Conservation (phyloP, 2,888 invertebrate genomes). For the Escarpia spicata region DNA sequence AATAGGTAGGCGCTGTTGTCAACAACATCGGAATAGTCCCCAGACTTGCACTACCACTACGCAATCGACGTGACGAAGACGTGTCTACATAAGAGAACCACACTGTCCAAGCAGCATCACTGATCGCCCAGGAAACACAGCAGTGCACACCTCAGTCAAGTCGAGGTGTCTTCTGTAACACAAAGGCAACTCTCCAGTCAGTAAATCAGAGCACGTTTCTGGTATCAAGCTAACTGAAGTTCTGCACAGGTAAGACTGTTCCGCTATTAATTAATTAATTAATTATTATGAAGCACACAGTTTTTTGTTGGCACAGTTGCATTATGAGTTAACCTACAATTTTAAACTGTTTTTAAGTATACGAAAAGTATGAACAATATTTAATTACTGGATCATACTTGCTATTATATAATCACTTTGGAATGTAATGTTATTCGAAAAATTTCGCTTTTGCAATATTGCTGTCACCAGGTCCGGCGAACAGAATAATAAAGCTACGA, state of each 20-base stretch:
- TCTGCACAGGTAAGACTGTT: not conserved
- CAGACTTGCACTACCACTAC: not conserved
- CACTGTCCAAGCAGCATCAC: not conserved
- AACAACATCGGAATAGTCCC: not conserved
- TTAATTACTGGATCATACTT: no score
- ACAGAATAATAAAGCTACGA: no score
- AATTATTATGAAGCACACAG: not conserved
- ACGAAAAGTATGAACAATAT: no score
- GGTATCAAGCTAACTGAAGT: not conserved
- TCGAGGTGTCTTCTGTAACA: not conserved
- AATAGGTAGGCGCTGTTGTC: not conserved
- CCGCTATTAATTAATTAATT: not conserved
- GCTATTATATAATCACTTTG: no score
- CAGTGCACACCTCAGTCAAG: not conserved
- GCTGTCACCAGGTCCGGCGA: no score
- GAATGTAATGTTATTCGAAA: no score
- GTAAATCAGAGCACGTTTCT: not conserved
- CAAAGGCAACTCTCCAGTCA: not conserved
- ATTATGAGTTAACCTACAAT: no score
- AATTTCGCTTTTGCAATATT: no score
- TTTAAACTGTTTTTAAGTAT: no score
- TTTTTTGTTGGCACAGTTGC: no score
- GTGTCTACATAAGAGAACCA: not conserved
- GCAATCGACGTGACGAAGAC: not conserved
- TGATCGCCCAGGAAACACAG: not conserved